A percentile compares a stretch with the other conserved stretches of the same genome.
Conservation (phyloP, 2,888 invertebrate genomes). For the Silvanus unidentatus region DNA sequence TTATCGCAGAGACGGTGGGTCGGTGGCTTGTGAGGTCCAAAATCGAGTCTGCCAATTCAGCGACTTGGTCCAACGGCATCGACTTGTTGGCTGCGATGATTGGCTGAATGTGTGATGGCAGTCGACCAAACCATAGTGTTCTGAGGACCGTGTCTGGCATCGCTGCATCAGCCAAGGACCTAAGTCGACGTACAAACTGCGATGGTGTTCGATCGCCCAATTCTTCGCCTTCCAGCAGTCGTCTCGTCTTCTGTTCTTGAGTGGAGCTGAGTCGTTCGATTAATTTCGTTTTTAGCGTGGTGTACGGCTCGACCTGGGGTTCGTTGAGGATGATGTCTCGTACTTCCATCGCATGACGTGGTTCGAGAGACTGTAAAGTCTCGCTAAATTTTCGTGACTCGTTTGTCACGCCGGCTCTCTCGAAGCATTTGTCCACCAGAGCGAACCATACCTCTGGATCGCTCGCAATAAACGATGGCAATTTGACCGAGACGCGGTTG, state of each 20-base stretch:
- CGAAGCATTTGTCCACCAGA: constrained; percentile 18
- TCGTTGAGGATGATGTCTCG: constrained; percentile 24
- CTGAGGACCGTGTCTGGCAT: constrained; percentile 19
- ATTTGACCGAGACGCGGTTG: too few relatives aligned
- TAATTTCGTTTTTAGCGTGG: constrained; percentile 23
- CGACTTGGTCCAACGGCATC: constrained; percentile 6
- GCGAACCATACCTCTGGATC: constrained; percentile 26
- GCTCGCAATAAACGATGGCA: constrained; percentile 15
- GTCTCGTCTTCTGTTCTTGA: constrained; percentile 11
- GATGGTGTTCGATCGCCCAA: constrained; percentile 22
- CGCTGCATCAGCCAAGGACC: constrained; percentile 14
- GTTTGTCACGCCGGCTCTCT: constrained; percentile 9
- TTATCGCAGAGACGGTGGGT: neutral
- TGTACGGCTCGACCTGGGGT: constrained; percentile 18
- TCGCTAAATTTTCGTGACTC: constrained; percentile 25
- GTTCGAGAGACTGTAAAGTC: constrained; percentile 24
- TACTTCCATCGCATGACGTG: constrained; percentile 21
- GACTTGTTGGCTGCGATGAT: constrained; percentile 19
- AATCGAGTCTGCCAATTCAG: constrained; percentile 14
- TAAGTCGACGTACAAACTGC: constrained; percentile 25
- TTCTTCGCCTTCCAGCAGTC: constrained; percentile 13
- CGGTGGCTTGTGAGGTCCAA: neutral
- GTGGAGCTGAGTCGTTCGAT: constrained; percentile 14
- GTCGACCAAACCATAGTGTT: constrained; percentile 16
- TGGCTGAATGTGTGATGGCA: constrained; percentile 13